phyloP scores from a whole-genome alignment of 37 sponge, comb jelly and placozoan species.

The Petrosia ficiformis region DNA sequence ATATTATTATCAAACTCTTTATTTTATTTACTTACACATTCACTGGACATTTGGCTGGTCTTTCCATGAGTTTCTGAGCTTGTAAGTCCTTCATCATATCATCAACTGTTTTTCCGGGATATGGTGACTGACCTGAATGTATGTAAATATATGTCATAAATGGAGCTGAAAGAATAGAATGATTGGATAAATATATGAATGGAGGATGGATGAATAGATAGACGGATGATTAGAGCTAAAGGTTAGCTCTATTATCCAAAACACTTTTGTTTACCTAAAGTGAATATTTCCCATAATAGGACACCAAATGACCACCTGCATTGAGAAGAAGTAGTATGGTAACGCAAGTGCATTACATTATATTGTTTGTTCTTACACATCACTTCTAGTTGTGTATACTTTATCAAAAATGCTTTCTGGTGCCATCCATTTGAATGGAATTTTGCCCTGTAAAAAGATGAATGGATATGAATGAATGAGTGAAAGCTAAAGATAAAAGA shows the following conservation, averaged over 20 bases:
- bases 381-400: conserved; percentile 45
- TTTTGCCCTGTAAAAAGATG: too few species aligned
- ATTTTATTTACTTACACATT: conserved; percentile 44
- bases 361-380: conserved; percentile 29
- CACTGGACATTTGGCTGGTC: conserved; percentile 23
- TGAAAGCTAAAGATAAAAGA: too few species aligned
- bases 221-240: background rate
- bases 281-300: conserved; percentile 47
- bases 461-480: too few species aligned
- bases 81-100: conserved; percentile 6
- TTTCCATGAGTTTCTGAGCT: conserved; percentile 21
- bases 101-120: conserved; percentile 40
- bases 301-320: conserved; percentile 63
- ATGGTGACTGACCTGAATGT: conserved; percentile 25
- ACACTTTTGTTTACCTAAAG: conserved; percentile 61
- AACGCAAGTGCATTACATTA: background rate
- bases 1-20: too few species aligned
- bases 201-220: background rate
- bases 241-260: too few species aligned
- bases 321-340: background rate
- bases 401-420: conserved; percentile 51
- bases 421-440: conserved; percentile 58
- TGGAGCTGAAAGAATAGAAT: too few species aligned
- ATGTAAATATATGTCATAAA: too few species aligned
- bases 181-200: too few species aligned